These are phyloP conservation scores for Lamellibrachia satsuma DNA, from an alignment of 2,888 invertebrate species.

Conservation along the genomic window DNA sequence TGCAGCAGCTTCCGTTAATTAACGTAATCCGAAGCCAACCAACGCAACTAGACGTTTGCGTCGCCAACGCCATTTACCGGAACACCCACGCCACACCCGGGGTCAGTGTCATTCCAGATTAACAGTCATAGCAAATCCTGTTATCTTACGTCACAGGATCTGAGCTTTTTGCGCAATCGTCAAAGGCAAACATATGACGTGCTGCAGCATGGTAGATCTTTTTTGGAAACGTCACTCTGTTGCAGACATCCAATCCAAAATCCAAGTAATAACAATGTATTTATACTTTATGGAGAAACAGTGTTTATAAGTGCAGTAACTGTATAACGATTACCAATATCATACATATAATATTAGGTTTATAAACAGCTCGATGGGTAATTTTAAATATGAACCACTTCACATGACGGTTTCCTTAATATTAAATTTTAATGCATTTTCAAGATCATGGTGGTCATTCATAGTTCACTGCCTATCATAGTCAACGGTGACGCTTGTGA, in stretches of 20 bases:
- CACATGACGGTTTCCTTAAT: not conserved
- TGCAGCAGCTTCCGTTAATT: constrained; percentile 2
- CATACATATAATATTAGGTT: not conserved
- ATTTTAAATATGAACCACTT: not conserved
- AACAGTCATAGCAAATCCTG: not conserved
- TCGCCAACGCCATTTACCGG: not conserved
- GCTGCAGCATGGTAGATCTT: not conserved
- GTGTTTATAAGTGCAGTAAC: not conserved
- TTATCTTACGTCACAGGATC: not conserved
- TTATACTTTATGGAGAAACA: not conserved
- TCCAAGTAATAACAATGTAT: not conserved
- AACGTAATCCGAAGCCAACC: not conserved
- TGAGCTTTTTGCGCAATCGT: not conserved
- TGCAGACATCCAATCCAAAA: too few relatives aligned
- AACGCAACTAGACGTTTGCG: not conserved
- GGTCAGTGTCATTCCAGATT: not conserved
- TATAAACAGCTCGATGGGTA: not conserved
- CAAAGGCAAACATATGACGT: not conserved
- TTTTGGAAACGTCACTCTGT: not conserved
- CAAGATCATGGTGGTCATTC: not conserved
- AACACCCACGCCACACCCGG: not conserved
- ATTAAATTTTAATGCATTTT: not conserved
- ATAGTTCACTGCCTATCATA: too few relatives aligned
- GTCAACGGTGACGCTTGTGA: too few relatives aligned
- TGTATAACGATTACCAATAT: not conserved